These are phyloP conservation scores for Adela reaumurella DNA, from an alignment of 2,888 invertebrate species.

Conservation along the genomic window DNA sequence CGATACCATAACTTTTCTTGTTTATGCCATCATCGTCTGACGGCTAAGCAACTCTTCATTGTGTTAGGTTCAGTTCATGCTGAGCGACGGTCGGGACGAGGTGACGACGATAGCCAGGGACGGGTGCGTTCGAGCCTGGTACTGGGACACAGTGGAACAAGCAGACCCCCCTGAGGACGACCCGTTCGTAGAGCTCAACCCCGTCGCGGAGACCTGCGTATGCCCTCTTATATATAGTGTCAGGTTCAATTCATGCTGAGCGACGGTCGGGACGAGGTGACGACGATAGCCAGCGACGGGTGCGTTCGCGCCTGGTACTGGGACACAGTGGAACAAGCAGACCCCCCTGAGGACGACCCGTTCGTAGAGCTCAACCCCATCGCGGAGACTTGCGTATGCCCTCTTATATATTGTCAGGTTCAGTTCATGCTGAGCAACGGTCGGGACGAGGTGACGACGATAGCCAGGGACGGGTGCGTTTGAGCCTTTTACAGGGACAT, in stretches of 20 bases:
- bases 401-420: conserved; percentile 39
- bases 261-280: conserved; percentile 39
- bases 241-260: conserved; percentile 49
- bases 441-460: conserved; percentile 42
- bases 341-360: conserved; percentile 75
- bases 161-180: conserved; percentile 82
- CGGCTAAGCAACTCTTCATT: no score
- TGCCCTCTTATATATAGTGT: no score
- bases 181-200: conserved; percentile 77
- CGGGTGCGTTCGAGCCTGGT: conserved; percentile 81
- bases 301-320: conserved; percentile 85
- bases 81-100: conserved; percentile 40
- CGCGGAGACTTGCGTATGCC: conserved; percentile 47
- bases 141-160: conserved; percentile 86
- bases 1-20: no score
- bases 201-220: conserved; percentile 77
- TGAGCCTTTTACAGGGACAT: conserved; percentile 88
- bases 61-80: conserved; percentile 48
- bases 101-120: conserved; percentile 62
- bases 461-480: conserved; percentile 72
- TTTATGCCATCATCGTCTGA: no score
- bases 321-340: conserved; percentile 85
- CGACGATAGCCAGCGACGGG: conserved; percentile 66
- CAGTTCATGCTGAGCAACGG: conserved; percentile 45
- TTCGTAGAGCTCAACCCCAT: conserved; percentile 83